Percentiles rank a stretch among this genome's conserved stretches.
Conservation (phyloP, 2,888 invertebrate species). For the Pollenia amentaria region DNA sequence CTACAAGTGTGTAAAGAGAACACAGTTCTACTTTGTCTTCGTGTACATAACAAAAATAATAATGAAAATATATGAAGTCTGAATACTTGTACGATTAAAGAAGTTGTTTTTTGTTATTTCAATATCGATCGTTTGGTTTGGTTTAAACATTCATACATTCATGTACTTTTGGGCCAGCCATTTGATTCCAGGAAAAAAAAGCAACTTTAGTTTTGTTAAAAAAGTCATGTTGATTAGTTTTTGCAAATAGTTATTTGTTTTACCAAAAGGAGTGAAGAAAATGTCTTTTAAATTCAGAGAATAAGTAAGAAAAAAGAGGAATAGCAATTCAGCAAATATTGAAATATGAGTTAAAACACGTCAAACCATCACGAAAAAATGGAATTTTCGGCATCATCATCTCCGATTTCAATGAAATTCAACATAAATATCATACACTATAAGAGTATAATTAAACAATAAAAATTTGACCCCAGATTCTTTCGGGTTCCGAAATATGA, state of each 20-base stretch:
- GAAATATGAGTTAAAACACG: too few species aligned
- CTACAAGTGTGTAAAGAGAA: slow-evolving; percentile 49
- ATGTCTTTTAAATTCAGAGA: not conserved
- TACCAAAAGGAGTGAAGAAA: not conserved
- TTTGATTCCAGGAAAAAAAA: not conserved
- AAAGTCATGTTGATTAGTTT: slow-evolving; percentile 25
- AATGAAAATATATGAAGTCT: slow-evolving; percentile 45
- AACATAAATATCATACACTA: too few species aligned
- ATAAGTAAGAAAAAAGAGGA: not conserved
- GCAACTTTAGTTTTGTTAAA: slow-evolving; percentile 37
- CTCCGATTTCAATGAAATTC: too few species aligned
- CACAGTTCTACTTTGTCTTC: slow-evolving; percentile 3
- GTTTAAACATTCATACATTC: not conserved
- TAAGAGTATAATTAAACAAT: too few species aligned
- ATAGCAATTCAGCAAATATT: not conserved
- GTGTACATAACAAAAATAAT: slow-evolving; percentile 29
- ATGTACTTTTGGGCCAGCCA: slow-evolving; percentile 5
- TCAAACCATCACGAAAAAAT: too few species aligned
- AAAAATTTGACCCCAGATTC: too few species aligned
- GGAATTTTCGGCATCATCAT: too few species aligned
- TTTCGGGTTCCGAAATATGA: too few species aligned
- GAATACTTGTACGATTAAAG: slow-evolving; percentile 41
- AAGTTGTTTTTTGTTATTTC: not conserved
- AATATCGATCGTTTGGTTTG: slow-evolving; percentile 46
- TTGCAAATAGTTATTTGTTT: slow-evolving; percentile 19